Base-by-base conservation (phyloP, 2,113 vertebrate species). In the Myrmecophaga tridactyla region DNA sequence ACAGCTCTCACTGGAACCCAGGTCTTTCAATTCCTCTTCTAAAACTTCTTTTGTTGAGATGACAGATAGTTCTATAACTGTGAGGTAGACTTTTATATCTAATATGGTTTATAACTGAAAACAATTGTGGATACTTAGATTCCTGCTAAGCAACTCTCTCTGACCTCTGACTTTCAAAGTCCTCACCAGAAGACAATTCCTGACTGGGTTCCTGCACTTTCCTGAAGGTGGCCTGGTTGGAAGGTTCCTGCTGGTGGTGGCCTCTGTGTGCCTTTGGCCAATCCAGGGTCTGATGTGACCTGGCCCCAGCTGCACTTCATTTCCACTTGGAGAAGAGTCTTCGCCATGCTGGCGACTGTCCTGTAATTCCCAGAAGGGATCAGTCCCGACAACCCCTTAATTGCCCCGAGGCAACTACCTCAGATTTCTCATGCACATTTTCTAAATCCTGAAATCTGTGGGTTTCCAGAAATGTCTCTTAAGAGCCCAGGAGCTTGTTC, bases 381-480 rank as follows among this genome's bases (percentile, higher is more conserved):
- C 34, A 34, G 46, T n/a, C 65, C 34, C 23, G n/a, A 41, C 15
- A 20, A 34, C 65, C 67, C 75, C 51, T 34, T 39, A 51, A 36
- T 27, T 0, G 3, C 75, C 34, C 21, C 0, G 21, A 89, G 29
- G 34, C 67, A 85, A 17, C 69, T 89, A 63, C 23, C 27, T 92
- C 46, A 75, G 65, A 82, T 70, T 67, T 72, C 53, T 89, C 25
- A 43, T 0, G 5, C 20, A 46, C 1, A 7, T 90, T 94, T 95
- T 78, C 73, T 15, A 78, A 86, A 84, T 77, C 39, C 34, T 65
- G 18, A 84, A 92, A 95, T 62, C 65, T 36, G 18, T 84, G 85
- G 20, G 58, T 95, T 94, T 83, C 88, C 39, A 77, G 75, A 96
- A 89, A 39, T 62, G 94, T 93, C 72, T 94, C 6, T 94, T 56